Conservation (phyloP, 2,113 vertebrate genomes). For the Coryphaenoides rupestris region DNA sequence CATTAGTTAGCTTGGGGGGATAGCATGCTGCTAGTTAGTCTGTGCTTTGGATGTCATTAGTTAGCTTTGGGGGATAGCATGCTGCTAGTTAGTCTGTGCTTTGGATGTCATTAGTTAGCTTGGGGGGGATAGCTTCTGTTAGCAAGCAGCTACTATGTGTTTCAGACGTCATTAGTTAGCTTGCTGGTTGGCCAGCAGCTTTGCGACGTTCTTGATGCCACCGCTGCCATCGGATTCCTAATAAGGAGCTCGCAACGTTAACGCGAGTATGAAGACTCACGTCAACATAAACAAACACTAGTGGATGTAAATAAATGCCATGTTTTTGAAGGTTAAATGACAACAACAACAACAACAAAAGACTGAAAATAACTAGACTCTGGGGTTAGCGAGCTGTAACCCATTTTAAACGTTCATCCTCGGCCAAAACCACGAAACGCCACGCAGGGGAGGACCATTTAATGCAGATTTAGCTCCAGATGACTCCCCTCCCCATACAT, state of each 20-base stretch:
- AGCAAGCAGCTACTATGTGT: conserved; percentile 35
- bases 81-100: conserved; percentile 34
- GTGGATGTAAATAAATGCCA: conserved; percentile 24
- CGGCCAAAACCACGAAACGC: conserved; percentile 71
- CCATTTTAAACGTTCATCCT: conserved; percentile 49
- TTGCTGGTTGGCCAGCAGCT: conserved; percentile 7
- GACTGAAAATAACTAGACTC: too few species aligned
- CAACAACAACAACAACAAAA: too few species aligned
- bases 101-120: conserved; percentile 36
- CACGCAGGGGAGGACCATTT: conserved; percentile 68
- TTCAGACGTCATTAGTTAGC: conserved; percentile 36
- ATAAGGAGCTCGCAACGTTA: not conserved
- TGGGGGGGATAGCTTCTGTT: conserved; percentile 17
- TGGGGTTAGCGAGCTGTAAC: conserved; percentile 46
- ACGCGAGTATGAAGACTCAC: not conserved
- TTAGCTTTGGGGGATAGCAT: conserved; percentile 13
- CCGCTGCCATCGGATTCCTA: conserved; percentile 6
- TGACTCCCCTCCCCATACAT: conserved; percentile 13
- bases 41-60: too few species aligned
- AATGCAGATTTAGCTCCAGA: conserved; percentile 62
- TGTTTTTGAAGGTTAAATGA: conserved; percentile 41
- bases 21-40: too few species aligned
- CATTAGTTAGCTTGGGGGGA: too few species aligned
- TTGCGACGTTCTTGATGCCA: conserved; percentile 24
- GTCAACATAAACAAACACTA: conserved; percentile 29